phyloP scores from a whole-genome alignment of 2,113 vertebrate species.

The Perca flavescens region DNA sequence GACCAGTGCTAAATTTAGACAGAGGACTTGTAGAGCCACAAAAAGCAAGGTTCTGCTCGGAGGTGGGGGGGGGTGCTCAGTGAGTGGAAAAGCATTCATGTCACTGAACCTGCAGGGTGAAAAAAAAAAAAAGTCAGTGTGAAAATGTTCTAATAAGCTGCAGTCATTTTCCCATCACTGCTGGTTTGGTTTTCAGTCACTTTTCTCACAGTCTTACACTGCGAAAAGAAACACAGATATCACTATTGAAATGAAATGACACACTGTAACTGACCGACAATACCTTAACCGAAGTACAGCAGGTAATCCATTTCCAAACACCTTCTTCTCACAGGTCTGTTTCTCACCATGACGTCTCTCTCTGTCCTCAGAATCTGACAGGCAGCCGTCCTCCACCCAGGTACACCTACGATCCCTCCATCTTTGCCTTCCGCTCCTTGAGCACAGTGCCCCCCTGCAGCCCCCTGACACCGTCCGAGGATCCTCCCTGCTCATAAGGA shows the following conservation, averaged over 20 bases:
- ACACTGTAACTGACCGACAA: not conserved
- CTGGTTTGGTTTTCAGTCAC: not conserved
- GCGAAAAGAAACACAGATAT: not conserved
- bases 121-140: slow-evolving; percentile 7
- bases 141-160: slow-evolving; percentile 33
- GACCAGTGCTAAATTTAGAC: slow-evolving; percentile 82
- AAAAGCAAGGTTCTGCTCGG: slow-evolving; percentile 52
- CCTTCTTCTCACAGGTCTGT: slow-evolving; percentile 1
- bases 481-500: slow-evolving; percentile 88
- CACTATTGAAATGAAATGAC: not conserved
- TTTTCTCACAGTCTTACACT: not conserved
- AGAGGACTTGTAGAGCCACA: slow-evolving; percentile 52
- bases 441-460: slow-evolving; percentile 90
- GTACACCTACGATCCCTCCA: slow-evolving; percentile 90
- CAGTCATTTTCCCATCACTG: slow-evolving; percentile 13
- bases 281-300: not conserved
- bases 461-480: slow-evolving; percentile 87
- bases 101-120: slow-evolving; percentile 41
- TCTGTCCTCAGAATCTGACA: slow-evolving; percentile 83
- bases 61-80: slow-evolving; percentile 5
- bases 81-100: slow-evolving; percentile 58
- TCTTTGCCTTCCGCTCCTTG: slow-evolving; percentile 92
- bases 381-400: slow-evolving; percentile 84
- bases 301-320: slow-evolving; percentile 27
- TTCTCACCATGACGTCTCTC: slow-evolving; percentile 21